A percentile compares a stretch with the other conserved stretches of the same genome.
These are phyloP conservation scores for Telmatochromis brachygnathus DNA, from an alignment of 2,113 vertebrate species.

Conservation along the genomic window DNA sequence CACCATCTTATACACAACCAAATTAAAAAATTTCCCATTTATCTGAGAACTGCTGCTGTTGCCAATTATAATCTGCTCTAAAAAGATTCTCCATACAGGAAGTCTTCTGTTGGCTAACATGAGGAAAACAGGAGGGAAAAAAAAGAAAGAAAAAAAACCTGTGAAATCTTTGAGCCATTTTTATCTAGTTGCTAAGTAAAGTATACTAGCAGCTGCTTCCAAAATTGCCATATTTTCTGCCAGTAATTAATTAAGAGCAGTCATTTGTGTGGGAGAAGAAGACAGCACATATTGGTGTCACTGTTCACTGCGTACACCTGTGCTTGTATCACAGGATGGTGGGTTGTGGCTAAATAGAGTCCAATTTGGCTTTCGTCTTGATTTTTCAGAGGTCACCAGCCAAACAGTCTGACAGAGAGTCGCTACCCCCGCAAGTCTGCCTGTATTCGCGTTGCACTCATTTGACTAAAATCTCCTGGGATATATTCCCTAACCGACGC, in stretches of 20 bases:
- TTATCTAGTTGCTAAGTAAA: slow-evolving; percentile 9
- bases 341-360: background rate
- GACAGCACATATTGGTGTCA: background rate
- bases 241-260: slow-evolving; percentile 42
- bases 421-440: background rate
- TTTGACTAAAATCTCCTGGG: background rate
- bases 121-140: background rate
- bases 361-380: slow-evolving; percentile 6
- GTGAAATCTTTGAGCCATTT: slow-evolving; percentile 8
- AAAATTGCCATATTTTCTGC: slow-evolving; percentile 1
- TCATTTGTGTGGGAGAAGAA: slow-evolving; percentile 2
- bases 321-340: background rate
- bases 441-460: background rate
- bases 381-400: slow-evolving; percentile 7
- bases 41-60: background rate
- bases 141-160: background rate
- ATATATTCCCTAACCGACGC: background rate
- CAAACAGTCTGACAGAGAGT: background rate
- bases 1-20: background rate
- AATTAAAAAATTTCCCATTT: background rate
- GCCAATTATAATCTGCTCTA: background rate
- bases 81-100: background rate
- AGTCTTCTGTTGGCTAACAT: background rate
- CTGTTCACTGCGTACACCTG: slow-evolving; percentile 35
- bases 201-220: slow-evolving; percentile 7